Percentiles rank a stretch among this genome's conserved stretches.
Evolutionary conservation across 1,140 invertebrate genomes (phyloP).

Genomic region (Oncopeltus fasciatus): DNA sequence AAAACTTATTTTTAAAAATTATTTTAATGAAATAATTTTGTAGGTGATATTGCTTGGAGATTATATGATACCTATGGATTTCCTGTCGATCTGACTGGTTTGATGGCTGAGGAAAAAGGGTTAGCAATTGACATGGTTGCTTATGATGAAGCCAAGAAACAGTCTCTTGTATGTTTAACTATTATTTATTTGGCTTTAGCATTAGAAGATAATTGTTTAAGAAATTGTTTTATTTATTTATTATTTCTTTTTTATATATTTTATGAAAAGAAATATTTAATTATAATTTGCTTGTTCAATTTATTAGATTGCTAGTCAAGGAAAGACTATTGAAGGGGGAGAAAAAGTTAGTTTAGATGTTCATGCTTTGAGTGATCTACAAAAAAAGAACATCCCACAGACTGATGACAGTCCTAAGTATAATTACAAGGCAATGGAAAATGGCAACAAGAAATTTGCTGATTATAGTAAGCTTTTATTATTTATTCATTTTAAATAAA

Average conservation of each 20-base stretch:
- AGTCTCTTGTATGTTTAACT: conserved; percentile 57
- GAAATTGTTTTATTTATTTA: no score
- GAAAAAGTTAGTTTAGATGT: conserved; percentile 84
- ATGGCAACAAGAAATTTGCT: conserved; percentile 39
- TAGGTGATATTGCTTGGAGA: conserved; percentile 88
- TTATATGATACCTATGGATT: conserved; percentile 99
- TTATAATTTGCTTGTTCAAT: no score
- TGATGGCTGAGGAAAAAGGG: conserved; percentile 95
- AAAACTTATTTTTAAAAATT: neutral
- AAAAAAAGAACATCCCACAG: conserved; percentile 55
- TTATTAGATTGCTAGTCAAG: conserved; percentile 60
- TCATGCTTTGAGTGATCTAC: conserved; percentile 84
- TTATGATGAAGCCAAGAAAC: conserved; percentile 86
- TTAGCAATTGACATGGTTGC: conserved; percentile 70
- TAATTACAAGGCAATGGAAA: conserved; percentile 54
- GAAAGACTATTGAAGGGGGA: conserved; percentile 55
- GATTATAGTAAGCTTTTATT: conserved; percentile 40
- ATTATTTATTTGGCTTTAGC: no score
- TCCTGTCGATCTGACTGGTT: conserved; percentile 88
- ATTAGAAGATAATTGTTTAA: no score
- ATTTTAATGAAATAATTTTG: neutral
- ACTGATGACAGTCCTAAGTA: conserved; percentile 92
- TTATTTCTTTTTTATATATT: no score
- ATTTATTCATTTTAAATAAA: no score
- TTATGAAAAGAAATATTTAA: no score